These are phyloP conservation scores for Luidia sarsii DNA, from an alignment of 53 echinoderm and acorn worm species.

Conservation along the genomic window DNA sequence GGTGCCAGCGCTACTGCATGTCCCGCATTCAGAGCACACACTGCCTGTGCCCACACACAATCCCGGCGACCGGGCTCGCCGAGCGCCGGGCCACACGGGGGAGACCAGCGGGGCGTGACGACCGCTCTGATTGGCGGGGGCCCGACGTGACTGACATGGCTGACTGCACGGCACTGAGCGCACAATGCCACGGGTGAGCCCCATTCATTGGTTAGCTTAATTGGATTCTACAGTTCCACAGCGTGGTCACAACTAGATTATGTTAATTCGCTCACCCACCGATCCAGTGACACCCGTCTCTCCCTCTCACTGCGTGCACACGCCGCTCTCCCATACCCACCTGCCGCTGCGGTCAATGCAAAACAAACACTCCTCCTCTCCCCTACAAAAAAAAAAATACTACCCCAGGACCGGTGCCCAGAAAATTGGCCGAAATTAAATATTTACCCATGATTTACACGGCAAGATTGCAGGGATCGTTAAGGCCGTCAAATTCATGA, in stretches of 20 bases:
- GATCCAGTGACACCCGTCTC: slow-evolving; percentile 22
- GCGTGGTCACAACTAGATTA: slow-evolving; percentile 37
- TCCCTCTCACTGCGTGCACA: not conserved
- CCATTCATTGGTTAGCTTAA: slow-evolving; percentile 54
- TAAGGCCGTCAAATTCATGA: not conserved
- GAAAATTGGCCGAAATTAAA: slow-evolving; percentile 1
- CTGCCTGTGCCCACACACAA: slow-evolving; percentile 5
- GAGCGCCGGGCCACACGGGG: not conserved
- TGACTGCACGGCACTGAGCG: slow-evolving; percentile 36
- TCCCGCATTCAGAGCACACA: slow-evolving; percentile 23
- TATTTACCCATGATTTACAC: slow-evolving; percentile 19
- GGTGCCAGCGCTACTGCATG: slow-evolving; percentile 3
- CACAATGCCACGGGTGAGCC: slow-evolving; percentile 17
- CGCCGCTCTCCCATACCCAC: not conserved
- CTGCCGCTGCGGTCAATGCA: slow-evolving; percentile 27
- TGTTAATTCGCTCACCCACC: slow-evolving; percentile 25
- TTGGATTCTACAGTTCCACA: slow-evolving; percentile 43
- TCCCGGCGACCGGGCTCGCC: not conserved
- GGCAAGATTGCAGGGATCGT: not conserved
- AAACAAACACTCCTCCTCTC: slow-evolving; percentile 8
- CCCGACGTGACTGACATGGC: slow-evolving; percentile 58
- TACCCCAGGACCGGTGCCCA: not conserved
- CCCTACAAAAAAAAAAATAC: not conserved
- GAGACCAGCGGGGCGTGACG: slow-evolving; percentile 58
- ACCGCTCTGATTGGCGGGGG: slow-evolving; percentile 57